Evolutionary conservation across 2,113 vertebrate genomes (phyloP).

Genomic region (Callipepla squamata): DNA sequence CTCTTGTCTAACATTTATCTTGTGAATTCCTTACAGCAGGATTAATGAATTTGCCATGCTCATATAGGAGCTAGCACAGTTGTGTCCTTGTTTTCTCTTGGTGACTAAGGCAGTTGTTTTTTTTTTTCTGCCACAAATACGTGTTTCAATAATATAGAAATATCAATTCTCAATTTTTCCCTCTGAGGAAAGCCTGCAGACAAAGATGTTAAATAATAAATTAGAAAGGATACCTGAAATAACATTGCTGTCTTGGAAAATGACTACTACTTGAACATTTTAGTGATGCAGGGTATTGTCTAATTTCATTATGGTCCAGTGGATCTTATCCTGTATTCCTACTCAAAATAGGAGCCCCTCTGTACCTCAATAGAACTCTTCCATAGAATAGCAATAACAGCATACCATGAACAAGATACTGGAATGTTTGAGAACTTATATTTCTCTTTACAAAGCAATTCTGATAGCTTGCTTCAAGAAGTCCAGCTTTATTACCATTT

Average conservation of each 20-base stretch:
- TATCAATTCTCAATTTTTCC: background rate
- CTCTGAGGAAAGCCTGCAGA: background rate
- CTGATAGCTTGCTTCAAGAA: background rate
- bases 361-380: background rate
- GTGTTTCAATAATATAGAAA: background rate
- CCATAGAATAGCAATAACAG: background rate
- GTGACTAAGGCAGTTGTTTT: background rate
- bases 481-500: background rate
- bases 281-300: background rate
- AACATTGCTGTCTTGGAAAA: background rate
- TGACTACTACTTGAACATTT: background rate
- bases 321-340: background rate
- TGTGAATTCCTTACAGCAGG: background rate
- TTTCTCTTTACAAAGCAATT: background rate
- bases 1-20: background rate
- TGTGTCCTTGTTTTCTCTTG: background rate
- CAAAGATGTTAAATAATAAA: background rate
- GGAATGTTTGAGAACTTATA: background rate
- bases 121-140: background rate
- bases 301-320: background rate
- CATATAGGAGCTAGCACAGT: background rate
- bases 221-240: background rate
- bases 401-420: background rate
- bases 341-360: background rate
- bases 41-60: background rate